Evolutionary conservation across 2,888 invertebrate genomes (phyloP), one percentile per base, ranked within the genome.

Genomic region (Ormyrus thymus): DNA sequence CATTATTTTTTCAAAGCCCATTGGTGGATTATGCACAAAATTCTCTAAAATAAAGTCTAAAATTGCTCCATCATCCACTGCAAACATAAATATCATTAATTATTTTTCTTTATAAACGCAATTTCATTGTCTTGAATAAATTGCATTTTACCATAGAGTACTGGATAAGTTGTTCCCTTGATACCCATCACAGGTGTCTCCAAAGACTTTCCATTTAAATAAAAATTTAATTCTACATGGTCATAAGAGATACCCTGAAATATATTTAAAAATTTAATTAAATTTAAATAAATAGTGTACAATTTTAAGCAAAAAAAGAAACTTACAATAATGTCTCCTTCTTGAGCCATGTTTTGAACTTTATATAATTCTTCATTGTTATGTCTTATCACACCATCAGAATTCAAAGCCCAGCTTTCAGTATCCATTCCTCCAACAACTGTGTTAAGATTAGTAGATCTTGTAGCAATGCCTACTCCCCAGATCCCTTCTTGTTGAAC

Each of bases 61-160:
- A 84, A 99, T 98, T 48, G 99, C 98, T 83, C 98, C 98, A 89
- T 98, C 98, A 87, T 98, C 98, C 86, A 99, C 98, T 97, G 92
- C 78, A 93, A 94, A 85, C 83, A 84, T 72, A 29, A 29, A 29
- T 29, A 29, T 29, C 1, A 29, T 45, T 9, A 55, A 73, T 72
- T 65, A 76, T 55, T 58, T 66, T 45, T 68, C 50, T 53, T 71
- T 62, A 9, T 71, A 11, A 66, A 11, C 29, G 59, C 55, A 66
- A 50, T 9, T 72, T 29, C 29, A 50, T 68, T 53, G 7, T 6
- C 43, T 6, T 11, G 43, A 64, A 59, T 55, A 0, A 76, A 56
- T 11, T 58, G 10, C 3, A 46, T 50, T 55, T 92, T 91, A 98
- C 98, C 98, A 92, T 96, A 98, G 79, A 98, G 93, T 46, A 96